Evolutionary conservation across 1,140 invertebrate genomes (phyloP), one percentile per base, ranked within the genome.

Genomic region (Homalodisca vitripennis): DNA sequence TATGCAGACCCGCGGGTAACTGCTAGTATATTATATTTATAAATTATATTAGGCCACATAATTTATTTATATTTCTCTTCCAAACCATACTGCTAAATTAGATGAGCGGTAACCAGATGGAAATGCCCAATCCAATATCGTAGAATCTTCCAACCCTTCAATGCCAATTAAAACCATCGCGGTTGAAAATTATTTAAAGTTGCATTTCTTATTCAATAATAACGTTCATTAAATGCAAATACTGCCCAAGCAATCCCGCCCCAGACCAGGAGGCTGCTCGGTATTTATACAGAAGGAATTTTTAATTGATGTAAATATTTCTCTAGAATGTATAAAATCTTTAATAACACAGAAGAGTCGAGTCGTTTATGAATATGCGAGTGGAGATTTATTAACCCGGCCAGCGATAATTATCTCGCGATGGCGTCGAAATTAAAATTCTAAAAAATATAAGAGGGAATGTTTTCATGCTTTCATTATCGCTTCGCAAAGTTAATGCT

Each of bases 251-350:
- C 34, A 41, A 41, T 10, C 34, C 17, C 17, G 17, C 34, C 6
- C 6, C 6, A 41, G 34, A 41, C 34, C 34, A 41, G 17, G 34
- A 6, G 34, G 17, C 6, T 10, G 34, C 17, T 17, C 34, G 17
- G 17, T 17, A 41, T 41, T 41, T 41, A 6, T 41, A 6, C 34
- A 17, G 6, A 41, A 41, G 17, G 34, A 41, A 41, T 41, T 41
- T 41, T 41, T 41, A 41, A 41, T 41, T 41, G 34, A 41, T 41
- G 34, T 41, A 41, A 41, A 41, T 41, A 41, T 41, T 41, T 41
- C 34, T 41, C 17, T 41, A 17, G 34, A 41, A 41, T 41, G 34
- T 41, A 41, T 41, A 41, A 41, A 41, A 41, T 41, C 6, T 41
- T 41, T 41, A 41, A 41, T 41, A 41, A 41, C 34, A 41, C 6